A percentile compares a stretch with the other conserved stretches of the same genome.
These are phyloP conservation scores for Ceratitis capitata DNA, from an alignment of 1,140 invertebrate genomes.

Conservation along the genomic window DNA sequence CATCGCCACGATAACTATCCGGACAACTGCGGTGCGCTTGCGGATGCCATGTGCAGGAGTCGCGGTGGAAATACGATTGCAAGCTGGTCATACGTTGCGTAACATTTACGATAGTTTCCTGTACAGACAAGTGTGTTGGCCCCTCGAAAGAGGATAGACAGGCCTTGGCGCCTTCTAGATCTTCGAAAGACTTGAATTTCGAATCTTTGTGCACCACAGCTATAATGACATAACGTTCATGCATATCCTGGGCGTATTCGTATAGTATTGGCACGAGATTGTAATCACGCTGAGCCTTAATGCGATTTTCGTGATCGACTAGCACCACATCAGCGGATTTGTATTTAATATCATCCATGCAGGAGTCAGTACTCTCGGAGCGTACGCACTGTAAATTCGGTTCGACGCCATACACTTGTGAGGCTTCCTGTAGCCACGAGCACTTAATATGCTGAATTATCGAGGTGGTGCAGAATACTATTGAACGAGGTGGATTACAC, in stretches of 20 bases:
- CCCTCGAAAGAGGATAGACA: slow-evolving; percentile 77
- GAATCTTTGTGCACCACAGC: slow-evolving; percentile 76
- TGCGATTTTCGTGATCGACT: slow-evolving; percentile 70
- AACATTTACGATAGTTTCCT: slow-evolving; percentile 69
- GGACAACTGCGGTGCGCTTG: slow-evolving; percentile 54
- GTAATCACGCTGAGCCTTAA: slow-evolving; percentile 69
- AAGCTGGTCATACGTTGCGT: slow-evolving; percentile 60
- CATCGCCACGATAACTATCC: slow-evolving; percentile 66
- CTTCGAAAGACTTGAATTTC: slow-evolving; percentile 69
- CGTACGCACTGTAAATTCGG: slow-evolving; percentile 77
- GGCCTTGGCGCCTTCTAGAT: slow-evolving; percentile 74
- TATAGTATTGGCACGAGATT: slow-evolving; percentile 74
- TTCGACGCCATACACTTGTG: slow-evolving; percentile 75
- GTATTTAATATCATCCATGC: slow-evolving; percentile 72
- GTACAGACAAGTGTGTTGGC: slow-evolving; percentile 72
- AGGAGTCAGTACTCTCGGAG: slow-evolving; percentile 68
- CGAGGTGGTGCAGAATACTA: slow-evolving; percentile 73
- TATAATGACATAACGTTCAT: slow-evolving; percentile 73
- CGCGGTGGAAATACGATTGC: slow-evolving; percentile 71
- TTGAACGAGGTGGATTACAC: slow-evolving; percentile 73
- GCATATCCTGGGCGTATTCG: slow-evolving; percentile 71
- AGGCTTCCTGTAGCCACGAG: slow-evolving; percentile 76
- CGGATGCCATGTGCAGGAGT: slow-evolving; percentile 71
- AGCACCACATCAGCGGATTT: slow-evolving; percentile 75
- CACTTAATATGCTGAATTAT: slow-evolving; percentile 78